These are phyloP conservation scores for Papilio aristodemus DNA, from an alignment of 1,140 invertebrate genomes.

Conservation along the genomic window DNA sequence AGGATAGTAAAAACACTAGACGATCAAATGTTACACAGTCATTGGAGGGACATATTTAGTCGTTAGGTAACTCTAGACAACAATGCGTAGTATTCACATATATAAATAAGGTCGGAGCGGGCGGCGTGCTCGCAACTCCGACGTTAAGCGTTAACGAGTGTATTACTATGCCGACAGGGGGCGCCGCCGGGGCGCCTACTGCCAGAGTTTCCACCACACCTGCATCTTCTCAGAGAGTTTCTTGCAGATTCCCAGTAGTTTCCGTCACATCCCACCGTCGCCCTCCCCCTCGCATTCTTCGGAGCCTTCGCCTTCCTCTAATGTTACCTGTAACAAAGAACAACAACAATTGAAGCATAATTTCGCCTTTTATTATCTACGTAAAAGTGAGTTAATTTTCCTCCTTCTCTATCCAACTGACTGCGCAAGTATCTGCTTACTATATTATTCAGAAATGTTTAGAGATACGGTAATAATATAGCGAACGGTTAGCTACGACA, in stretches of 20 bases:
- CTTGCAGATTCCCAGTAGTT: slow-evolving; percentile 90
- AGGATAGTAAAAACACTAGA: slow-evolving; percentile 65
- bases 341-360: background rate
- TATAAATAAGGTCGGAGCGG: slow-evolving; percentile 50
- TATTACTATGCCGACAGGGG: slow-evolving; percentile 47
- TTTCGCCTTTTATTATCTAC: background rate
- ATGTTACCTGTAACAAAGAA: slow-evolving; percentile 85
- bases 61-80: slow-evolving; percentile 78
- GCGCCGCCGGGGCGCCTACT: slow-evolving; percentile 71
- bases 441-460: too few relatives aligned
- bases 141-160: slow-evolving; percentile 72
- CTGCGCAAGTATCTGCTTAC: too few relatives aligned
- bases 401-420: too few relatives aligned
- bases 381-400: too few relatives aligned
- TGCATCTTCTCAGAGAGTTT: slow-evolving; percentile 92
- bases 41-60: slow-evolving; percentile 78
- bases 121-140: background rate
- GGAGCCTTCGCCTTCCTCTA: slow-evolving; percentile 89
- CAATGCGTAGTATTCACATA: slow-evolving; percentile 68
- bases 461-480: too few relatives aligned
- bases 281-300: slow-evolving; percentile 82
- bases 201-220: slow-evolving; percentile 88
- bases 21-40: slow-evolving; percentile 72
- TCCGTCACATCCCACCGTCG: slow-evolving; percentile 91
- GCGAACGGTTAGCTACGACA: too few relatives aligned